These are phyloP conservation scores for Drosophila kanapiae DNA, from an alignment of 1,140 invertebrate genomes.

Conservation along the genomic window DNA sequence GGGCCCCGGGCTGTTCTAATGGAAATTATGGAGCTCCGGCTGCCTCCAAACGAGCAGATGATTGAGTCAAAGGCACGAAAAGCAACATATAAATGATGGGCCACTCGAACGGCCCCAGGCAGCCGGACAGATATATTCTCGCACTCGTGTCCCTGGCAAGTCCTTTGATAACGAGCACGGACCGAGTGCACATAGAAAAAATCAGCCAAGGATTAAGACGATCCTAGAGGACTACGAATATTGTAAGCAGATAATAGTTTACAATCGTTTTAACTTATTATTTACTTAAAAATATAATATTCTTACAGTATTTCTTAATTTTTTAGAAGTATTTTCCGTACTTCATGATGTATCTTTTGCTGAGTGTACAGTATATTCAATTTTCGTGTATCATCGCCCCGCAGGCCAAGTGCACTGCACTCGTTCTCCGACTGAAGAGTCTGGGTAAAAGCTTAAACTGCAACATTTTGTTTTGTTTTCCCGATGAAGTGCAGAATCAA, in stretches of 20 bases:
- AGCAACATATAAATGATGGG: constrained; percentile 40
- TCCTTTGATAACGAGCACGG: constrained; percentile 15
- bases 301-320: background rate
- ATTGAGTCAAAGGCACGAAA: constrained; percentile 48
- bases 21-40: constrained; percentile 40
- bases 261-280: too few species aligned
- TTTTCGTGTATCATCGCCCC: constrained; percentile 24
- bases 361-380: constrained; percentile 10
- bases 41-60: constrained; percentile 35
- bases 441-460: constrained; percentile 40
- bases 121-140: constrained; percentile 17
- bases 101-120: constrained; percentile 14
- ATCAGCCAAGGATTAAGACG: too few species aligned
- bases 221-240: too few species aligned
- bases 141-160: constrained; percentile 3
- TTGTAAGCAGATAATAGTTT: too few species aligned
- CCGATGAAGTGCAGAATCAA: constrained; percentile 40
- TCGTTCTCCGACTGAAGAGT: constrained; percentile 16
- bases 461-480: constrained; percentile 51
- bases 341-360: background rate
- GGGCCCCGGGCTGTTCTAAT: constrained; percentile 38
- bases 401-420: constrained; percentile 21
- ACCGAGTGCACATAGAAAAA: background rate
- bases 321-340: background rate
- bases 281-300: too few species aligned